These are phyloP conservation scores for Lagopus muta DNA, from an alignment of 2,113 vertebrate genomes.

Conservation along the genomic window DNA sequence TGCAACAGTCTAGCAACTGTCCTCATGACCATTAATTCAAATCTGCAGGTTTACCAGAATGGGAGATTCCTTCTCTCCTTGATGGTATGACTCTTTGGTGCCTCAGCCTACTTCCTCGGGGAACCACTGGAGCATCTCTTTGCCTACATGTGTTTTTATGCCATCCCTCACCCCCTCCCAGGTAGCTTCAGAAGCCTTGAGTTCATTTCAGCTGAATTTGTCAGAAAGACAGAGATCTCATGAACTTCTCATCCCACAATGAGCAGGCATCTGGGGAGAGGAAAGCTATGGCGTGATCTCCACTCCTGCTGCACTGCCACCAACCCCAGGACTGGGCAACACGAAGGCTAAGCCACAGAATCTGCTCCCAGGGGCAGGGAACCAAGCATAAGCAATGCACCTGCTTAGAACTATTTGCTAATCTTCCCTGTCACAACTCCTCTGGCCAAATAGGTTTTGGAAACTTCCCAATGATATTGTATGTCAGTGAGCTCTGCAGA, in stretches of 20 bases:
- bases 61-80: not conserved
- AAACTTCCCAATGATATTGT: not conserved
- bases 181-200: not conserved
- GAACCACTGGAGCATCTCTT: not conserved
- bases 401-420: not conserved
- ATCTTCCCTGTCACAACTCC: not conserved
- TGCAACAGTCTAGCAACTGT: not conserved
- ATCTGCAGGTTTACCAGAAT: not conserved
- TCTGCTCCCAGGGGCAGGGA: not conserved
- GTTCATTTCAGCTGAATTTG: not conserved
- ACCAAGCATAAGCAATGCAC: not conserved
- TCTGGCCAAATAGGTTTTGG: not conserved
- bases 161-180: not conserved
- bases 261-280: not conserved
- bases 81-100: not conserved
- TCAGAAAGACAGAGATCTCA: rapidly evolving
- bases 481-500: conserved; percentile 3
- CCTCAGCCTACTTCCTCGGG: not conserved
- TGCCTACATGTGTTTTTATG: not conserved
- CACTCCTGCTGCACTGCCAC: not conserved
- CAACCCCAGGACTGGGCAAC: not conserved
- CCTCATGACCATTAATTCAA: not conserved
- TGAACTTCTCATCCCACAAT: not conserved
- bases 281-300: not conserved
- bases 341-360: rapidly evolving